These are phyloP conservation scores for Cremastinae sp. DNA, from an alignment of 2,888 invertebrate species.

Conservation along the genomic window DNA sequence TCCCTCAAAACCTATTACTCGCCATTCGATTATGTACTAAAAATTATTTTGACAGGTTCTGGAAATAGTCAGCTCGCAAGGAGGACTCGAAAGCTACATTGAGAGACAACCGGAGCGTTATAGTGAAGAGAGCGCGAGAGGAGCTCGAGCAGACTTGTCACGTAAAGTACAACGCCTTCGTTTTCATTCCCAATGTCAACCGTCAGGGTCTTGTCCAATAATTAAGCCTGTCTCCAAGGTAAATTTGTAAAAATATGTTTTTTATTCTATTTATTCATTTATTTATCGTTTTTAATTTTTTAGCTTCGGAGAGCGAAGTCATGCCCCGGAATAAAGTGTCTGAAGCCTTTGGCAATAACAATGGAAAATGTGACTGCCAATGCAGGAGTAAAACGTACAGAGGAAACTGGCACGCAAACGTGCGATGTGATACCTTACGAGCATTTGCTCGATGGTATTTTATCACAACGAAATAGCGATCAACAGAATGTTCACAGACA, in stretches of 20 bases:
- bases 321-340: slow-evolving; percentile 83
- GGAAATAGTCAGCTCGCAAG: slow-evolving; percentile 75
- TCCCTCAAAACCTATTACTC: not conserved
- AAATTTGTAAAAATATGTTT: slow-evolving; percentile 7
- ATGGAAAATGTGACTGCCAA: slow-evolving; percentile 62
- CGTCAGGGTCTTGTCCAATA: slow-evolving; percentile 67
- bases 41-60: slow-evolving; percentile 68
- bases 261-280: not conserved
- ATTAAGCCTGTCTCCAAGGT: slow-evolving; percentile 65
- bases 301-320: slow-evolving; percentile 85
- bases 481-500: slow-evolving; percentile 61
- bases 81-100: slow-evolving; percentile 52
- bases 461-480: slow-evolving; percentile 71
- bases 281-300: not conserved
- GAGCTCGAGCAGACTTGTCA: slow-evolving; percentile 79
- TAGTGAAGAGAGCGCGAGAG: slow-evolving; percentile 64
- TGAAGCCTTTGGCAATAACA: too few species aligned
- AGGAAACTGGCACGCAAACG: slow-evolving; percentile 84
- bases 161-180: slow-evolving; percentile 83
- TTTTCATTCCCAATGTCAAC: slow-evolving; percentile 84
- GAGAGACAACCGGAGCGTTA: slow-evolving; percentile 62
- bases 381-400: slow-evolving; percentile 62
- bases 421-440: slow-evolving; percentile 88
- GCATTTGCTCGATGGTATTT: slow-evolving; percentile 86
- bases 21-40: slow-evolving; percentile 17